Percentiles rank a stretch among this genome's conserved stretches.
Evolutionary conservation across 1,140 invertebrate species (phyloP).

Genomic region (Drosophila santomea): DNA sequence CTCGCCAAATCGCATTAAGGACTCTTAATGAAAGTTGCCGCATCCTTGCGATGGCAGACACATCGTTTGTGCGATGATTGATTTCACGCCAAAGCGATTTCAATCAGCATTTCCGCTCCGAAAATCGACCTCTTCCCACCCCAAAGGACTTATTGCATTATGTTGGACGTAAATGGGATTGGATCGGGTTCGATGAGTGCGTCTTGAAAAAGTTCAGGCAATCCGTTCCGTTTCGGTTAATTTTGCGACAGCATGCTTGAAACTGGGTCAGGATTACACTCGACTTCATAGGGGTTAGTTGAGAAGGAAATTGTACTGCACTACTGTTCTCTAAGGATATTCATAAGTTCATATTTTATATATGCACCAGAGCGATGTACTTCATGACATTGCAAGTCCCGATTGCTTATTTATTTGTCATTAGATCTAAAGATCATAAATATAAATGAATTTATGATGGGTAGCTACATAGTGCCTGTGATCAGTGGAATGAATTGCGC

Average conservation of each 20-base stretch:
- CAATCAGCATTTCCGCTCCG: slow-evolving; percentile 81
- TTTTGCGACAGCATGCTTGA: background rate
- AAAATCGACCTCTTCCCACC: slow-evolving; percentile 32
- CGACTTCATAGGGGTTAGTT: slow-evolving; percentile 26
- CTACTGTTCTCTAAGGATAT: too few species aligned
- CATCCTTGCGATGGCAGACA: slow-evolving; percentile 73
- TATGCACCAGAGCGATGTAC: too few species aligned
- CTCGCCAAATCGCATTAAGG: slow-evolving; percentile 83
- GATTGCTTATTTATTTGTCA: background rate
- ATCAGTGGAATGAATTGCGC: slow-evolving; percentile 5
- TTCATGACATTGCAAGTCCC: too few species aligned
- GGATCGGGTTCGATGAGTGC: slow-evolving; percentile 23
- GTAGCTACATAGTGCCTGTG: slow-evolving; percentile 6
- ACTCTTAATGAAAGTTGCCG: slow-evolving; percentile 81
- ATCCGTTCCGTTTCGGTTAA: slow-evolving; percentile 11
- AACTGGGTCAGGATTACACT: slow-evolving; percentile 39
- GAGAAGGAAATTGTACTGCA: background rate
- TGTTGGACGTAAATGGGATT: slow-evolving; percentile 24
- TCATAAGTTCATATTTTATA: too few species aligned
- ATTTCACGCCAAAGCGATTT: slow-evolving; percentile 84
- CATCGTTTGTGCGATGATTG: slow-evolving; percentile 76
- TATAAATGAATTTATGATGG: background rate
- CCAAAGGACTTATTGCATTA: slow-evolving; percentile 64
- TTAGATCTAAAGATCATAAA: background rate
- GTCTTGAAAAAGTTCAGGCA: slow-evolving; percentile 28